phyloP scores from a whole-genome alignment of 1,140 invertebrate species.

The Episyrphus balteatus region DNA sequence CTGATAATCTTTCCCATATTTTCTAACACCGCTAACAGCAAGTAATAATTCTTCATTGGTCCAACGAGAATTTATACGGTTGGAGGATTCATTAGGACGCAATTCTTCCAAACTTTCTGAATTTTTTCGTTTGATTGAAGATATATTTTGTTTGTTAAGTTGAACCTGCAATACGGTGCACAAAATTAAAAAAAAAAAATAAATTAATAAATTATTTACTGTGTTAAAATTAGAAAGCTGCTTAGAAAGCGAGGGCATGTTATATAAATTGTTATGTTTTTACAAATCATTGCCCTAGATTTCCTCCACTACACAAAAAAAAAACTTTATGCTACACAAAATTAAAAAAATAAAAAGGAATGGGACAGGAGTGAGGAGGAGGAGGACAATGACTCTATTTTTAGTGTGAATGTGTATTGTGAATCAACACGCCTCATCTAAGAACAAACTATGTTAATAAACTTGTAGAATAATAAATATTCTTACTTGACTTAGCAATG shows the following conservation, averaged over 20 bases:
- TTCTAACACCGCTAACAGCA: conserved; percentile 83
- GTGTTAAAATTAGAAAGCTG: not conserved
- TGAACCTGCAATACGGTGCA: conserved; percentile 60
- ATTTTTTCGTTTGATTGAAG: conserved; percentile 69
- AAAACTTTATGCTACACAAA: not conserved
- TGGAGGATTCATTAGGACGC: conserved; percentile 53
- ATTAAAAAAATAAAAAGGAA: too few species aligned
- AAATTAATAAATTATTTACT: not conserved
- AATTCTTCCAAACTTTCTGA: conserved; percentile 61
- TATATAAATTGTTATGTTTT: not conserved
- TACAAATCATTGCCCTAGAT: not conserved
- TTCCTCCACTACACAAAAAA: not conserved
- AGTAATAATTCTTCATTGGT: conserved; percentile 83
- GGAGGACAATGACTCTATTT: too few species aligned
- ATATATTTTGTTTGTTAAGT: conserved; percentile 85
- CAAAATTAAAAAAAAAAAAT: conserved; percentile 12
- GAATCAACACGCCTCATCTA: not conserved
- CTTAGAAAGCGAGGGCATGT: not conserved
- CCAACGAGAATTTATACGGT: conserved; percentile 79
- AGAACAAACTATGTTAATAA: too few species aligned
- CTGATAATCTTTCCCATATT: conserved; percentile 92
- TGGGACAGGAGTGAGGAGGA: too few species aligned
- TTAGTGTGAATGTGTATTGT: not conserved
- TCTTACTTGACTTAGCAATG: conserved; percentile 88
- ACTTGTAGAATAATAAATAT: not conserved